These are phyloP conservation scores for Nipponacmea schrenckii DNA, from an alignment of 2,888 invertebrate genomes.

Conservation along the genomic window DNA sequence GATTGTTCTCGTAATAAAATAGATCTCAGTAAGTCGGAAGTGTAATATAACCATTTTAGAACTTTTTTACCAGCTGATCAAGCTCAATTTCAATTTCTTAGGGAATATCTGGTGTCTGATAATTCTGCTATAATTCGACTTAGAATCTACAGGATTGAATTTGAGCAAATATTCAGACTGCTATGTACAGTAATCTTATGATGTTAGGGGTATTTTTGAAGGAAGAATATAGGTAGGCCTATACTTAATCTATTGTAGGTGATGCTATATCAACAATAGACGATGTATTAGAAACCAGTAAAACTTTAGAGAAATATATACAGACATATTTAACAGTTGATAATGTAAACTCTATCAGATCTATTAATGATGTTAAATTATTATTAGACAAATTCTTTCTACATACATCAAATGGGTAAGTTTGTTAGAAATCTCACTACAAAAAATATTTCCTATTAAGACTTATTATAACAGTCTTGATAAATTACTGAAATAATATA, in stretches of 20 bases:
- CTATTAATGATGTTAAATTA: slow-evolving; percentile 29
- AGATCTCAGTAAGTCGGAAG: slow-evolving; percentile 19
- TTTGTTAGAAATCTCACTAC: not conserved
- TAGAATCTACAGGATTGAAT: too few relatives aligned
- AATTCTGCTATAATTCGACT: too few relatives aligned
- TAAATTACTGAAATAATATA: too few relatives aligned
- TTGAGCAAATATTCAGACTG: too few relatives aligned
- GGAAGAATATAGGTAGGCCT: too few relatives aligned
- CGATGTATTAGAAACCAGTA: slow-evolving; percentile 18
- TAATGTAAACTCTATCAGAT: slow-evolving; percentile 18
- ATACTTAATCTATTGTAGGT: slow-evolving; percentile 16
- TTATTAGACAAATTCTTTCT: slow-evolving; percentile 29
- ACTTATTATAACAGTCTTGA: too few relatives aligned
- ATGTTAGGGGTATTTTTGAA: too few relatives aligned
- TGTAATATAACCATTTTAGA: not conserved
- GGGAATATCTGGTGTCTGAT: too few relatives aligned
- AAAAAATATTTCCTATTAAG: not conserved
- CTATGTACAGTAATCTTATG: too few relatives aligned
- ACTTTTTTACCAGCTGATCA: not conserved
- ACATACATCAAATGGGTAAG: slow-evolving; percentile 21
- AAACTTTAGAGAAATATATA: slow-evolving; percentile 24
- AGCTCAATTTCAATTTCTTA: not conserved
- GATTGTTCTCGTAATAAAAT: slow-evolving; percentile 24
- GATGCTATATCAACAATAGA: slow-evolving; percentile 14
- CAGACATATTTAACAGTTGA: slow-evolving; percentile 16